A percentile compares a stretch with the other conserved stretches of the same genome.
Conservation (phyloP, 92 coral and sea anemone species). For the Zoanthus sociatus region DNA sequence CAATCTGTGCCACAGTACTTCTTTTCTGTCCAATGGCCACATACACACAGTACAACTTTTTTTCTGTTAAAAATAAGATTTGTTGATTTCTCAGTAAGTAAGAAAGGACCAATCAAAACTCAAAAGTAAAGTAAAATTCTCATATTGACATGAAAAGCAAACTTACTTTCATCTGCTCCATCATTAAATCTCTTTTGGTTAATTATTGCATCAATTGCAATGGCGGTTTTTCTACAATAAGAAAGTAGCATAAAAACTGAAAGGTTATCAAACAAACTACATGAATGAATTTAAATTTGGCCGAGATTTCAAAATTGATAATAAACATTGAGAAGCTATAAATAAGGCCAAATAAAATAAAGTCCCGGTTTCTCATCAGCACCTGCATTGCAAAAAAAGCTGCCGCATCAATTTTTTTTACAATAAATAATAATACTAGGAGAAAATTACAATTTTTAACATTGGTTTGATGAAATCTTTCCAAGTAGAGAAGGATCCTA, state of each 20-base stretch:
- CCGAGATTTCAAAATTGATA: neutral
- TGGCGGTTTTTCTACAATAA: slow-evolving; percentile 92
- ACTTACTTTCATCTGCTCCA: slow-evolving; percentile 97
- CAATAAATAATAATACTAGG: too few relatives aligned
- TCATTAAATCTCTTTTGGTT: slow-evolving; percentile 99
- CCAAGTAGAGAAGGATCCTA: too few relatives aligned
- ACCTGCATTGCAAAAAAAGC: too few relatives aligned
- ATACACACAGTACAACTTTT: slow-evolving; percentile 98
- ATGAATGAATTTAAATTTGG: neutral
- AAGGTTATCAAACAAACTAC: neutral
- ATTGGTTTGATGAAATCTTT: too few relatives aligned
- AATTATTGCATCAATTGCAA: slow-evolving; percentile 98
- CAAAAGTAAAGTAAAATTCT: too few relatives aligned
- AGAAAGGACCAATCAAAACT: too few relatives aligned
- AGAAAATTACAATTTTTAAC: too few relatives aligned
- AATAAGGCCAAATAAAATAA: too few relatives aligned
- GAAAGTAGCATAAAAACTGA: neutral
- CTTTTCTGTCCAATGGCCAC: slow-evolving; percentile 99
- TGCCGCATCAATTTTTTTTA: too few relatives aligned
- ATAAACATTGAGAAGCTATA: too few relatives aligned
- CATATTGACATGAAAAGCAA: neutral
- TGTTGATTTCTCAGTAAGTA: too few relatives aligned
- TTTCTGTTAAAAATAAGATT: slow-evolving; percentile 65
- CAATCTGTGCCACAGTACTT: slow-evolving; percentile 99
- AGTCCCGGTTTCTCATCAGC: too few relatives aligned